Evolutionary conservation across 2,888 invertebrate species (phyloP), one percentile per base, ranked within the genome.

Genomic region (Sclerodermus sp.): DNA sequence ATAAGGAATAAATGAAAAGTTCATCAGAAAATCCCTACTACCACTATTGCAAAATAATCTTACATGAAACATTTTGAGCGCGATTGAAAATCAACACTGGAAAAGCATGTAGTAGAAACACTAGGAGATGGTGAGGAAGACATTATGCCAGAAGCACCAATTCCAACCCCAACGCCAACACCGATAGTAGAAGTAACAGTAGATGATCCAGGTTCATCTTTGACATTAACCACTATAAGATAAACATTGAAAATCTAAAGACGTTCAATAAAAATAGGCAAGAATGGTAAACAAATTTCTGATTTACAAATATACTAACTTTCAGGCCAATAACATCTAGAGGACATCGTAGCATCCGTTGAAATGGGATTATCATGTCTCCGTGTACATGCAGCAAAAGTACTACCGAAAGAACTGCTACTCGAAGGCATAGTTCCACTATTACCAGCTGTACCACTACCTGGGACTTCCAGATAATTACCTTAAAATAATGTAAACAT

Each of bases 381-480:
- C 51, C 74, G 71, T n/a, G 67, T 58, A 44, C 72, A 74, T 5
- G 64, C 55, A 6, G 73, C 49, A 45, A 76, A 74, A 6, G 70
- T 68, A n/a, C 68, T 67, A 2, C 71, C 70, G 44, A 75, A 74
- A 1, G 68, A 62, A 29, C 68, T 61, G 37, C 68, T 47, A 36
- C 64, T 58, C 1, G 73, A 64, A 1, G 60, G 57, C 1, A 70
- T 62, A 8, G 70, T 66, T 17, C 65, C 65, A 8, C 23, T 23
- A 23, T 8, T 23, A 23, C 3, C 23, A 8, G 23, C 23, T 29
- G 68, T 55, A 8, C 69, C 65, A 13, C 62, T 66, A 58, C 76
- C 76, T 76, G 76, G 63, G 76, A 77, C 75, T 62, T 76, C 75
- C 56, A 75, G 68, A 62, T 76, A 77, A 71, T 76, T 76, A 59